Evolutionary conservation across 2,113 vertebrate genomes (phyloP), one percentile per base, ranked within the genome.

Genomic region (Leptobrachium leishanense): DNA sequence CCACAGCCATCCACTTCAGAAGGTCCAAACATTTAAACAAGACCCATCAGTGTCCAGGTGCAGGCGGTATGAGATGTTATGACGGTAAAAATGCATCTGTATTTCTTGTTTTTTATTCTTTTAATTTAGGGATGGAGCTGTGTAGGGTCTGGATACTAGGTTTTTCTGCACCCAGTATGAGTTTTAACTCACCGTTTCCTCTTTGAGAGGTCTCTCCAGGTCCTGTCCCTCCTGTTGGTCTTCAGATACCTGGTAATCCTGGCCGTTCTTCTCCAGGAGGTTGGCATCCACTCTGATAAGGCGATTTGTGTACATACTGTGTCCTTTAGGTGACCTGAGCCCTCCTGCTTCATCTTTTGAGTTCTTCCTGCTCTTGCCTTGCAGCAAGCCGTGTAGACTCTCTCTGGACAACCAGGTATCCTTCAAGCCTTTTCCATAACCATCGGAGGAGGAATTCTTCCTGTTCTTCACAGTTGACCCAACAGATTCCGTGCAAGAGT

Each of bases 201-300:
- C 89, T 83, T 93, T 94, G 31, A 46, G 9, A 0, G n/a, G 40
- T 13, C 66, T 50, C 40, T 80, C 77, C 2, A 55, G 50, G 5
- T 80, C 77, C 53, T 68, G 71, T 0, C 50, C 64, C 2, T 63
- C 11, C 39, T 42, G 10, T 11, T 53, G 69, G 6, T 80, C 77
- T 2, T 80, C 64, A 0, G 3, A 40, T 8, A 65, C 77, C 20
- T 59, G 77, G 7, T 68, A 42, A 46, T 80, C 55, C n/a, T 5
- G 43, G 6, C 63, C 64, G 0, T 87, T 93, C 81, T 96, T 98
- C 84, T 97, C 96, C 1, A 94, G 94, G 73, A 93, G 91, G 64
- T 39, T 80, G 0, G 90, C 73, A 44, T 99, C 96, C 87, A 99
- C 94, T 83, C 97, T 98, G 87, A 99, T 98, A 86, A 99, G 95